These are phyloP conservation scores for Ramphastos sulfuratus DNA, from an alignment of 2,113 vertebrate genomes.

Conservation along the genomic window DNA sequence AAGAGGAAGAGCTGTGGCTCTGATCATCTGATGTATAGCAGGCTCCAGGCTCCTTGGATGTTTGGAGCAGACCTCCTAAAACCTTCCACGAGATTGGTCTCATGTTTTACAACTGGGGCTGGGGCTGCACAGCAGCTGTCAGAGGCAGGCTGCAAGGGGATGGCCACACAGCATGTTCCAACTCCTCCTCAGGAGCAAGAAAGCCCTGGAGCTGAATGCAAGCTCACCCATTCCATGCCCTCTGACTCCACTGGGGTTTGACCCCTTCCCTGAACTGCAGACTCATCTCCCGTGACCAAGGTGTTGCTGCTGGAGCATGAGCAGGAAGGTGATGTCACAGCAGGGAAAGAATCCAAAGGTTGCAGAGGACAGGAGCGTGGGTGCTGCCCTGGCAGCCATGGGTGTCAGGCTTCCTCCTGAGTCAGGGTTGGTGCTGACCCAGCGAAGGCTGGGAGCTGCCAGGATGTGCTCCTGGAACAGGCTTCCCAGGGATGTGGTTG, in stretches of 20 bases:
- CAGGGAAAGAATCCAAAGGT: conserved; percentile 24
- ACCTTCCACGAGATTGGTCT: not conserved
- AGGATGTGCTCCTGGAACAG: not conserved
- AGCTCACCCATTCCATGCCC: not conserved
- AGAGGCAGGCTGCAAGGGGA: not conserved
- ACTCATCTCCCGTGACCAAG: not conserved
- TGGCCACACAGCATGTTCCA: fast-evolving
- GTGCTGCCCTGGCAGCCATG: not conserved
- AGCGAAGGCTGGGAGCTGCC: fast-evolving
- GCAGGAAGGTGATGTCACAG: not conserved
- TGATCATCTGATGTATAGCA: fast-evolving
- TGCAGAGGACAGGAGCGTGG: not conserved
- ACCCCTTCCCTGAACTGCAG: not conserved
- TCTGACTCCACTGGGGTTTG: fast-evolving
- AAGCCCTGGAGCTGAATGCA: not conserved
- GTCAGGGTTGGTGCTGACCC: fast-evolving
- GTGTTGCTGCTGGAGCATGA: not conserved
- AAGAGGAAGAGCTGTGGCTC: not conserved
- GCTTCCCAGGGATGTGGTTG: no score
- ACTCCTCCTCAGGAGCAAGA: fast-evolving
- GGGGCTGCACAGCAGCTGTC: not conserved
- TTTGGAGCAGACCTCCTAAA: not conserved
- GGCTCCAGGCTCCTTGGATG: not conserved
- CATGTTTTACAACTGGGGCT: fast-evolving
- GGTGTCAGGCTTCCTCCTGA: not conserved